Conservation (phyloP, 2,888 invertebrate species). For the Quadroppia sp. region DNA sequence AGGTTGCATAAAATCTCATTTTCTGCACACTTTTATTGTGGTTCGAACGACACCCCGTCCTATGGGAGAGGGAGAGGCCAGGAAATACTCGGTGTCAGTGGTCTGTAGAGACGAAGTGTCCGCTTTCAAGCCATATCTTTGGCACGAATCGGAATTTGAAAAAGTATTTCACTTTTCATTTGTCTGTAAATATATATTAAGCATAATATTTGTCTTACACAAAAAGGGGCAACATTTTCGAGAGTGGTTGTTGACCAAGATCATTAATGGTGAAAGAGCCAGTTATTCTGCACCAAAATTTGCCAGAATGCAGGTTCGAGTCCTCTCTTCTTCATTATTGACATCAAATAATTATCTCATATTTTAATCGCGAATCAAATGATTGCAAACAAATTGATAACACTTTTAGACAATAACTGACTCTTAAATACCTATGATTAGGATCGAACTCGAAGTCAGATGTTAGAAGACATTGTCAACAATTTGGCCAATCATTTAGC, state of each 20-base stretch:
- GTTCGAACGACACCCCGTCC: conserved; percentile 73
- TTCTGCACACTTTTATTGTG: conserved; percentile 86
- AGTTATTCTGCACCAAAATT: conserved; percentile 92
- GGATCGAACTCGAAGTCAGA: conserved; percentile 83
- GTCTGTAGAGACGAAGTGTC: conserved; percentile 91
- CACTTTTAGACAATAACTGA: no score
- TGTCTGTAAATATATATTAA: no score
- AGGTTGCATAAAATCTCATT: conserved; percentile 87
- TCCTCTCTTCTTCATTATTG: neutral
- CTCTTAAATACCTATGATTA: conserved; percentile 56
- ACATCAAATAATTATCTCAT: neutral
- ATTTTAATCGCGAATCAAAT: neutral
- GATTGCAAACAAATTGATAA: neutral
- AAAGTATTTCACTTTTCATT: conserved; percentile 55
- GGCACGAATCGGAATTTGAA: conserved; percentile 91
- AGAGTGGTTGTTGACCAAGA: conserved; percentile 88
- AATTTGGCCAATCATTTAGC: conserved; percentile 90
- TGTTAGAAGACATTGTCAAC: conserved; percentile 89
- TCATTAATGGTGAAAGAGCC: conserved; percentile 87
- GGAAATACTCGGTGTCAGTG: conserved; percentile 63
- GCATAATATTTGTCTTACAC: neutral
- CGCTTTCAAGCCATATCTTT: conserved; percentile 89
- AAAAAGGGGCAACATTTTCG: conserved; percentile 78
- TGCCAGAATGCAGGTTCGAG: conserved; percentile 67
- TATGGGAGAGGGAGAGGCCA: conserved; percentile 28